Conservation (phyloP, 2,888 invertebrate genomes). For the Sphaeridia pumilis region DNA sequence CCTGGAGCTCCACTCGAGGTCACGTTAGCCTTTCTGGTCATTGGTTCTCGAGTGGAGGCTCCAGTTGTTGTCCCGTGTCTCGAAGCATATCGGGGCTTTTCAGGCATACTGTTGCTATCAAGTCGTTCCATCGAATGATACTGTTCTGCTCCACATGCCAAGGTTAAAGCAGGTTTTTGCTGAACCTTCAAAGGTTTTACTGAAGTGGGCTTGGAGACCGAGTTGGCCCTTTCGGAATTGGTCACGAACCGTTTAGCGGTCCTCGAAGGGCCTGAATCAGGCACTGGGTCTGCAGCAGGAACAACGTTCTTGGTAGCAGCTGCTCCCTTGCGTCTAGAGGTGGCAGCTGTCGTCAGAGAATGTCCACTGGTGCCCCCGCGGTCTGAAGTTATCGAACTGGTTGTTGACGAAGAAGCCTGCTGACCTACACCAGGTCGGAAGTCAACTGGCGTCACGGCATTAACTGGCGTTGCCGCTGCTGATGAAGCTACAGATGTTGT, state of each 20-base stretch:
- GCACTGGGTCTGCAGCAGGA: constrained; percentile 1
- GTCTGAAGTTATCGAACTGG: too few relatives aligned
- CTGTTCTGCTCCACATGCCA: not conserved
- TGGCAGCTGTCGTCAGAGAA: not conserved
- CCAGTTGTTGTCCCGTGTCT: too few relatives aligned
- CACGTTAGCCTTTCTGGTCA: not conserved
- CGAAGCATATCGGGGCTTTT: not conserved
- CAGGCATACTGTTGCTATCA: not conserved
- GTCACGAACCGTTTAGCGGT: constrained; percentile 27
- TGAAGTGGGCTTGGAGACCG: constrained; percentile 31
- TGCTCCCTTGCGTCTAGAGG: constrained; percentile 13
- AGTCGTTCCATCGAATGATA: not conserved
- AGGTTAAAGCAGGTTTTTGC: not conserved
- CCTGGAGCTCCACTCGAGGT: not conserved
- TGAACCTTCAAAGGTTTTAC: not conserved
- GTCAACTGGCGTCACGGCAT: constrained; percentile 25
- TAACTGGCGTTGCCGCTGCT: constrained; percentile 25
- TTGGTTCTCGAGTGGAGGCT: not conserved
- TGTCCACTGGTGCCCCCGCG: not conserved
- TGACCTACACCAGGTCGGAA: constrained; percentile 20
- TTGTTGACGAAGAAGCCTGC: not conserved
- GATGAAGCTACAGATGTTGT: constrained; percentile 15
- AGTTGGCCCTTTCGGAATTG: constrained; percentile 33
- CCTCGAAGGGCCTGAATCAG: constrained; percentile 14
- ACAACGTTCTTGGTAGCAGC: not conserved